Base-by-base conservation (phyloP, 2,888 invertebrate species). In the Boloria selene region DNA sequence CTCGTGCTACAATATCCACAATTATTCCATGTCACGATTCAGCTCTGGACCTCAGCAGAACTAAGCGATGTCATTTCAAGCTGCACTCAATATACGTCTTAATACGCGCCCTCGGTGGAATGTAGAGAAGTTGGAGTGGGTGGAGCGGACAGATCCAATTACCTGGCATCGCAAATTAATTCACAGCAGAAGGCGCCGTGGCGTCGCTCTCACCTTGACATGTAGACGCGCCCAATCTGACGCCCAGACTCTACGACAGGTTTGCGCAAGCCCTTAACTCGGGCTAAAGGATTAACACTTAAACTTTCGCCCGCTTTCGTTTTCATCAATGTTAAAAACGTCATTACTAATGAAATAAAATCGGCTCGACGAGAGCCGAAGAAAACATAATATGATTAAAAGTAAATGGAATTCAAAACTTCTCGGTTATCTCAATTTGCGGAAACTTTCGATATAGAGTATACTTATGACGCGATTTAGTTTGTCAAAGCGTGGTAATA, bases 81-180 rank as follows among this genome's bases (percentile, higher is more conserved):
- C n/a, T 14, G 44, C 22, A 64, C 47, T 47, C 49, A 13, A 53
- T 59, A 31, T 55, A 67, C 38, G 54, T 54, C 59, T 65, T 65
- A 67, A 71, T 65, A 66, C 67, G 68, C 65, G 70, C 64, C 67
- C 58, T 70, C 71, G 62, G 70, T 70, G 72, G 71, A 74, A 73
- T 68, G 73, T 70, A 73, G 72, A 74, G 74, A 71, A 72, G 73
- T 62, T 67, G 62, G 79, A 79, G 87, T 88, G 77, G 90, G 90
- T 81, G 85, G 68, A 64, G 61, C 38, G 58, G 76, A 79, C 80
- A 81, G 82, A 81, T 86, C 86, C 84, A 86, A 86, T 89, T 88
- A 87, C 84, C 83, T 83, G 83, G 81, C 79, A 78, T 78, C 77
- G 79, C 81, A 81, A 84, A 83, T 79, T 80, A 85, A 88, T 88